Conservation (phyloP, 2,797 vertebrate genomes). For the Oryzias dopingdopingensis region DNA sequence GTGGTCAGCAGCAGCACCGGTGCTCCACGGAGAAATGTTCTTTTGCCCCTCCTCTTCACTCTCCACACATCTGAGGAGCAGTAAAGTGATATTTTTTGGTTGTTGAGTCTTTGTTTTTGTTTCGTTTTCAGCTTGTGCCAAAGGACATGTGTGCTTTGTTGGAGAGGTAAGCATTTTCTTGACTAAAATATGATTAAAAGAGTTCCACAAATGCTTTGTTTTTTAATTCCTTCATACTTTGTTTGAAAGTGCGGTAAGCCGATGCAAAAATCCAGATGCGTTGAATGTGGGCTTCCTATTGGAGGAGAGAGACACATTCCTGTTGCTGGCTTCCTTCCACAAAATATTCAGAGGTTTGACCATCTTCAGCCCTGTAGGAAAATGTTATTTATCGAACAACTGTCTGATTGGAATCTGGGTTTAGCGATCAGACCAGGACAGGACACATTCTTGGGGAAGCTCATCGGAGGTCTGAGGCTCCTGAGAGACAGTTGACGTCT, state of each 20-base stretch:
- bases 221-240: slow-evolving; percentile 1
- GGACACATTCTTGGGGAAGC: slow-evolving; percentile 72
- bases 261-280: not conserved
- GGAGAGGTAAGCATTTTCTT: slow-evolving; percentile 53
- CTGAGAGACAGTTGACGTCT: slow-evolving; percentile 57
- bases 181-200: not conserved
- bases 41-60: too few relatives aligned
- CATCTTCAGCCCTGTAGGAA: not conserved
- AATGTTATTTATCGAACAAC: not conserved
- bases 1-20: too few relatives aligned
- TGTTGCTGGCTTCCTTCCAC: slow-evolving; percentile 47
- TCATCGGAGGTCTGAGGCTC: slow-evolving; percentile 58
- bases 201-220: not conserved
- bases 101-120: not conserved
- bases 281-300: slow-evolving; percentile 45
- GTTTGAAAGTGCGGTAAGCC: slow-evolving; percentile 70
- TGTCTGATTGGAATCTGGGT: not conserved
- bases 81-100: too few relatives aligned
- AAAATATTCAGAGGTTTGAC: slow-evolving; percentile 10
- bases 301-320: slow-evolving; percentile 40
- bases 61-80: too few relatives aligned
- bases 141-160: slow-evolving; percentile 57
- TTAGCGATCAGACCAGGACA: slow-evolving; percentile 49
- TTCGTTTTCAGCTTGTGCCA: slow-evolving; percentile 59
- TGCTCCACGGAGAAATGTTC: too few relatives aligned